phyloP scores from a whole-genome alignment of 2,113 vertebrate species.

The Chionodraco myersi region DNA sequence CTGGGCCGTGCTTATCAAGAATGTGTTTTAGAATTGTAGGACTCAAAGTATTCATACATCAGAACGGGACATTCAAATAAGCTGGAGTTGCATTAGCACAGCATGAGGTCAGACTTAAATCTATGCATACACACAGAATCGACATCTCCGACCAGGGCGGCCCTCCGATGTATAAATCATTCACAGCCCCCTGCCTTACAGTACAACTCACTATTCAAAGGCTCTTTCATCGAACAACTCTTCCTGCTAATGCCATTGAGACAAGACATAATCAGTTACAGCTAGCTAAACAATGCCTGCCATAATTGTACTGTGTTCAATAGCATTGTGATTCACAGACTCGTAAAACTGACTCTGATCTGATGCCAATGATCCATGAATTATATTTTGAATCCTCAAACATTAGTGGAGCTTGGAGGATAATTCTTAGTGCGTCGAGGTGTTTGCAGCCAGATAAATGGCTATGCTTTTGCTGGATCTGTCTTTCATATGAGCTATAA shows the following conservation, averaged over 20 bases:
- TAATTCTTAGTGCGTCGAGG: conserved; percentile 52
- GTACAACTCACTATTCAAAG: conserved; percentile 36
- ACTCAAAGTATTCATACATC: conserved; percentile 16
- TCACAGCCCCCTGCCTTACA: conserved; percentile 26
- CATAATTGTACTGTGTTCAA: conserved; percentile 34
- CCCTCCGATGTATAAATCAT: conserved; percentile 18
- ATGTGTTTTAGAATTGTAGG: conserved; percentile 10
- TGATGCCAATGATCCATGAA: conserved; percentile 56
- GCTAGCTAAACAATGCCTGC: conserved; percentile 30
- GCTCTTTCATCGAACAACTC: conserved; percentile 23
- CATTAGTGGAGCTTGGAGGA: conserved; percentile 47
- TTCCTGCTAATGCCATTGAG: conserved; percentile 19
- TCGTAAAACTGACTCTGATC: conserved; percentile 58
- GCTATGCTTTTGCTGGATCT: conserved; percentile 5
- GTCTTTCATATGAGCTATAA: background rate
- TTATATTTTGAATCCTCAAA: conserved; percentile 55
- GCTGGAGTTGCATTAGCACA: conserved; percentile 10
- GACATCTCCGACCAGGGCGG: conserved; percentile 17
- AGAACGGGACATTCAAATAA: conserved; percentile 25
- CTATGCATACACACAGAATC: conserved; percentile 20
- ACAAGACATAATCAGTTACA: conserved; percentile 40
- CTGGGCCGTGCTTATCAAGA: conserved; percentile 2
- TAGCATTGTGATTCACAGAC: conserved; percentile 32
- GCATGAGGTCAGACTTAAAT: conserved; percentile 10
- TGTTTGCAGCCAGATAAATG: conserved; percentile 35